Conservation (phyloP, 2,113 vertebrate species). For the Vulpes ferrilata region DNA sequence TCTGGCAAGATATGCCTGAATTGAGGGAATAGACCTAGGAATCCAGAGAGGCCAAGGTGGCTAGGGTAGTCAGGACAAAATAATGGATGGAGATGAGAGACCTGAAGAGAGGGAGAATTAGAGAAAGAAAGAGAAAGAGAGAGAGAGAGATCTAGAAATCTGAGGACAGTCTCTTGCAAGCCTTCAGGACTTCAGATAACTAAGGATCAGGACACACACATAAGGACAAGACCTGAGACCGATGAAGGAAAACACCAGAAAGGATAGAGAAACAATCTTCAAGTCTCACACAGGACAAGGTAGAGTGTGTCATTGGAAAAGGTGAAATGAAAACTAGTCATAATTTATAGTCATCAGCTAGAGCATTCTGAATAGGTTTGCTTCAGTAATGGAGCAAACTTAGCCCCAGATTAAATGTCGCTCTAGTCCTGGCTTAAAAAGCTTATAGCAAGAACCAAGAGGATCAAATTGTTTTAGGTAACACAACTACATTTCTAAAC, state of each 20-base stretch:
- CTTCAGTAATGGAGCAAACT: not conserved
- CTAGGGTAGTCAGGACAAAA: not conserved
- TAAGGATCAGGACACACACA: not conserved
- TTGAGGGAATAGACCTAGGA: not conserved
- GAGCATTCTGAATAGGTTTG: not conserved
- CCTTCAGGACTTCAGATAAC: not conserved
- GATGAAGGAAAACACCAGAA: not conserved
- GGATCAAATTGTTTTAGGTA: not conserved
- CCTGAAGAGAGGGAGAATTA: not conserved
- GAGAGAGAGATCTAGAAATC: not conserved
- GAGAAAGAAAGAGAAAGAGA: not conserved
- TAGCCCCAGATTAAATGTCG: not conserved
- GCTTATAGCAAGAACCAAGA: not conserved
- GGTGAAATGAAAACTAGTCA: not conserved
- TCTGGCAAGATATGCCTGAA: not conserved
- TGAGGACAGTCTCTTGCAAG: not conserved
- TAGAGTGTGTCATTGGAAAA: not conserved
- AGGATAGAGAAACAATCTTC: not conserved
- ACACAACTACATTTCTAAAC: not conserved
- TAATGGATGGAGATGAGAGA: not conserved
- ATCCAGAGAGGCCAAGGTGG: not conserved
- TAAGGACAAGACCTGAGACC: not conserved
- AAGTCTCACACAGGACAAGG: not conserved
- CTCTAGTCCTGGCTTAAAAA: not conserved
- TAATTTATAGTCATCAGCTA: not conserved